Evolutionary conservation across 2,888 invertebrate species (phyloP).

Genomic region (Eupithecia tripunctaria): DNA sequence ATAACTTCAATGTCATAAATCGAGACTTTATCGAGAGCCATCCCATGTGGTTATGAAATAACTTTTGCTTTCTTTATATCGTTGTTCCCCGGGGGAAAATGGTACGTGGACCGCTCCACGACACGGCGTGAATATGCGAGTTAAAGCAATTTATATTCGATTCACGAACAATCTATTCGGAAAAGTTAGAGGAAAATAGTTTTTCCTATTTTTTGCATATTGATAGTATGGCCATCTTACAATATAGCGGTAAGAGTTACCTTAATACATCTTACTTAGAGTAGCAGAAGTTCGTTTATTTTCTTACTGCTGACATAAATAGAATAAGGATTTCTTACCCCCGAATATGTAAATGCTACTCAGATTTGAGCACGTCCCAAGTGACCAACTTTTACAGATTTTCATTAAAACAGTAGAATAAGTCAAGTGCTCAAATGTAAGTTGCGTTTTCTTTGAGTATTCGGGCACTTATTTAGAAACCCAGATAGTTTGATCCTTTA

Average conservation of each 20-base stretch:
- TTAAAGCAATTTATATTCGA: slow-evolving; percentile 27
- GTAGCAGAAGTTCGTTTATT: not conserved
- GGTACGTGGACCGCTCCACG: slow-evolving; percentile 20
- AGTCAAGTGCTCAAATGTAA: too few species aligned
- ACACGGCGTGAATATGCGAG: slow-evolving; percentile 10
- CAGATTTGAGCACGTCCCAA: too few species aligned
- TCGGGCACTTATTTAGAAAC: not conserved
- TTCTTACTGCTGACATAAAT: too few species aligned
- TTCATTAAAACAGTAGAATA: too few species aligned
- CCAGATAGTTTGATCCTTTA: not conserved
- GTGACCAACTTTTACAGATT: too few species aligned
- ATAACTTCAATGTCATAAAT: slow-evolving; percentile 23
- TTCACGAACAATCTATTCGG: slow-evolving; percentile 12
- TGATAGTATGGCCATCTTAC: not conserved
- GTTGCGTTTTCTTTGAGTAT: too few species aligned
- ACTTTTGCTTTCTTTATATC: slow-evolving; percentile 46
- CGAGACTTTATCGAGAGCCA: slow-evolving; percentile 28
- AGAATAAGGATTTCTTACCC: too few species aligned
- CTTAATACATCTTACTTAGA: not conserved
- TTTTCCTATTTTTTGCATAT: slow-evolving; percentile 5
- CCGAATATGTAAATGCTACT: too few species aligned
- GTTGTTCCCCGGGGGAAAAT: slow-evolving; percentile 23
- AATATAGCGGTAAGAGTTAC: not conserved
- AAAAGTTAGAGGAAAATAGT: slow-evolving; percentile 1
- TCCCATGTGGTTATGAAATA: slow-evolving; percentile 44